Evolutionary conservation across 2,113 vertebrate species (phyloP), one percentile per base, ranked within the genome.

Genomic region (Cranoglanis bouderius): DNA sequence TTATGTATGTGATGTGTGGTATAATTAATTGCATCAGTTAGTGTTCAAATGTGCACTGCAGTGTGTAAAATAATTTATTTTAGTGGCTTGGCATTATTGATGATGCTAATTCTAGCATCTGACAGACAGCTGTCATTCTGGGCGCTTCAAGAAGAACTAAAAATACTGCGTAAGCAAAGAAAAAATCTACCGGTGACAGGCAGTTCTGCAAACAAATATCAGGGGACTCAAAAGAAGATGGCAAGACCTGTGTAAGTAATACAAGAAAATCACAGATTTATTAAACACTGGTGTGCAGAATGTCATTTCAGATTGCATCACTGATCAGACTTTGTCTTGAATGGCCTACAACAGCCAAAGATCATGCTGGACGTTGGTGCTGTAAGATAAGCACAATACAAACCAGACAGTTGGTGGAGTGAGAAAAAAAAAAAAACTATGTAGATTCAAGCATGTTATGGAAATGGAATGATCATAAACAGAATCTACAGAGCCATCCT

Each of bases 331-430:
- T n/a, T 16, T 18, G 49, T 35, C 78, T 35, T 8, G 7, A 81
- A 53, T 51, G 32, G 51, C 7, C 16, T 55, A 35, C 14, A 55
- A 32, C n/a, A 81, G 7, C 26, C 26, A 78, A 78, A 78, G 26
- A n/a, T 3, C 6, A 46, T 49, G 46, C n/a, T 19, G n/a, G 51
- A 21, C 55, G 18, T 81, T 6, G 32, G 19, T 53, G 29, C 35
- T 55, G 43, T 46, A 49, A 35, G 75, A 78, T 49, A 35, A 55
- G 51, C 49, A 81, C 14, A 81, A 53, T 55, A 19, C 7, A 55
- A 53, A 81, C 78, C 78, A 81, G 53, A 82, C 80, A 59, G 32
- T 82, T 82, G 29, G 51, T 81, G 9, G 35, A 40, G 32, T 14
- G 10, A 4, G 18, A 59, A 51, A 51, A 49, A 59, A 59, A 51